Percentiles rank a stretch among this genome's conserved stretches.
Conservation (phyloP, 1,140 invertebrate genomes). For the Megalopta genalis region DNA sequence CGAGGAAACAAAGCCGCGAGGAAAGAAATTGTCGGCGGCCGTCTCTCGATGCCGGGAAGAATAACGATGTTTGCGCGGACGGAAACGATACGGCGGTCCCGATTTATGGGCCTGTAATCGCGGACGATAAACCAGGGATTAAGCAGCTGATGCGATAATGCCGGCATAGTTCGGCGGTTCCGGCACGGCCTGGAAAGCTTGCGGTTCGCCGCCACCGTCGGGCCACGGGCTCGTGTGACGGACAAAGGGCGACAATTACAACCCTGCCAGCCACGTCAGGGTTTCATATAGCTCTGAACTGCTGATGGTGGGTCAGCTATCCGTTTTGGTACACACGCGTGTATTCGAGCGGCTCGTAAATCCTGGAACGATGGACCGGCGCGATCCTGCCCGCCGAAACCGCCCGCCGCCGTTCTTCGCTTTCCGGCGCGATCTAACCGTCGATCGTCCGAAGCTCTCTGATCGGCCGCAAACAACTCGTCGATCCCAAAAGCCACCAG, state of each 20-base stretch:
- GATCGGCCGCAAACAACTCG: no score
- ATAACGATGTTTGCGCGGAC: no score
- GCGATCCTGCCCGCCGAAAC: no score
- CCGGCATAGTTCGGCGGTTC: conserved; percentile 52
- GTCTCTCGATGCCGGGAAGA: no score
- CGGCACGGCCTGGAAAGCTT: conserved; percentile 58
- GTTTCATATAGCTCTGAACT: conserved; percentile 59
- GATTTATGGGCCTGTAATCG: conserved; percentile 29
- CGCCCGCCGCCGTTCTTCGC: background rate
- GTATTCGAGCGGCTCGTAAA: conserved; percentile 2
- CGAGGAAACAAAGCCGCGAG: background rate
- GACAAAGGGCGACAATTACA: conserved; percentile 73
- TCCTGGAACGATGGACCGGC: conserved; percentile 2
- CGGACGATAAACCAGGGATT: conserved; percentile 68
- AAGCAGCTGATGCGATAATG: conserved; percentile 69
- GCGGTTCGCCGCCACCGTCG: conserved; percentile 60
- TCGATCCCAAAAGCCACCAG: no score
- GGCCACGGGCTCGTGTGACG: conserved; percentile 65
- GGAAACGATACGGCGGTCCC: background rate
- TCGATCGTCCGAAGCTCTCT: background rate
- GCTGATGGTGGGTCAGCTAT: conserved; percentile 51
- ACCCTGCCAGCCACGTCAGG: conserved; percentile 67
- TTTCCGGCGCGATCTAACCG: background rate
- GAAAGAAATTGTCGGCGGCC: background rate
- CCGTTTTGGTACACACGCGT: conserved; percentile 40